Percentiles rank a stretch among this genome's conserved stretches.
phyloP scores from a whole-genome alignment of 2,113 vertebrate genomes.

The Plecotus auritus region DNA sequence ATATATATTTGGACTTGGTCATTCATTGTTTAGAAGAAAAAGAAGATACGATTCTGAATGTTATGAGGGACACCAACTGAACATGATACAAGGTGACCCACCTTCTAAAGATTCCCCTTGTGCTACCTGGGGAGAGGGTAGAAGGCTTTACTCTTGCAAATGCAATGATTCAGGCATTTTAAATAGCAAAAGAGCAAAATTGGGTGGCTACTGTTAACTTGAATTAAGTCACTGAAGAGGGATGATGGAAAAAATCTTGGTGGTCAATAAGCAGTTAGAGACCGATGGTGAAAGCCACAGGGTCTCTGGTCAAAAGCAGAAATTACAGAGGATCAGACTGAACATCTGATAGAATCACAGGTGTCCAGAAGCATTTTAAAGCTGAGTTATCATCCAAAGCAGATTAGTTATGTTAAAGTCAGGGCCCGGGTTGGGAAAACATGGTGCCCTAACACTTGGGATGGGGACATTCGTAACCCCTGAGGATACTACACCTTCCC shows the following conservation, averaged over 20 bases:
- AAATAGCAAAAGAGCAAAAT: not conserved
- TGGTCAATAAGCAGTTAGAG: not conserved
- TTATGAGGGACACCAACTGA: not conserved
- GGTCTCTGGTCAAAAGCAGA: not conserved
- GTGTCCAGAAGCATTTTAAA: not conserved
- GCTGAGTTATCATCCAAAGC: not conserved
- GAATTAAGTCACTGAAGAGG: not conserved
- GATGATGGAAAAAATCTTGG: not conserved
- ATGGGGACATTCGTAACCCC: rapidly evolving
- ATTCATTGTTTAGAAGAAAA: not conserved
- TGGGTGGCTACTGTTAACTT: not conserved
- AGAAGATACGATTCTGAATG: not conserved
- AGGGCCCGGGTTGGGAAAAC: not conserved
- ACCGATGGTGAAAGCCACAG: not conserved
- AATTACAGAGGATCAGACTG: not conserved
- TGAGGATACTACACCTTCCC: not conserved
- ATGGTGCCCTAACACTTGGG: rapidly evolving
- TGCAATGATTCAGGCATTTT: not conserved
- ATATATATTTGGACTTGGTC: not conserved
- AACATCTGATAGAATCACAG: not conserved
- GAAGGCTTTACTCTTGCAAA: not conserved
- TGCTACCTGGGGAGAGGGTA: rapidly evolving
- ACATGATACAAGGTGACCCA: not conserved
- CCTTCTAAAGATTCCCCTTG: not conserved
- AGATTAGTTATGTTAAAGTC: not conserved